Evolutionary conservation across 2,113 vertebrate species (phyloP), one percentile per base, ranked within the genome.

Genomic region (Microtus oregoni): DNA sequence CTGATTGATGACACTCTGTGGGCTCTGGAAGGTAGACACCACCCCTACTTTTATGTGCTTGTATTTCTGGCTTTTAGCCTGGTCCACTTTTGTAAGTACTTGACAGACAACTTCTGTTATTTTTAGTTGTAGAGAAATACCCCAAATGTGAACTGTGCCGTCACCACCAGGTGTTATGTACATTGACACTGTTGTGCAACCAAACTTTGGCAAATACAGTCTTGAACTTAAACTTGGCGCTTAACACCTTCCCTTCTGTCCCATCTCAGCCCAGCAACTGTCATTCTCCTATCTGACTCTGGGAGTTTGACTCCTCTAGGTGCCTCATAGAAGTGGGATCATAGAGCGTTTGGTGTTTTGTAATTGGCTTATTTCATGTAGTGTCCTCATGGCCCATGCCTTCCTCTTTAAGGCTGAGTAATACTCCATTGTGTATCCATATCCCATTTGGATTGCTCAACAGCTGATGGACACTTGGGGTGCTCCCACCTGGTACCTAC

Each of bases 111-210:
- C 35, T 28, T 82, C 38, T 70, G 28, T 94, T 77, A 55, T 85
- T 95, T 89, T 86, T 26, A 85, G 41, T 22, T 75, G 38, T 88
- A 77, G 44, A 85, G 92, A 92, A 89, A 79, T 44, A 68, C 28
- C 91, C 38, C 13, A 38, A 41, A 78, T 15, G 11, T 58, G 72
- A 65, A 88, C 8, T 72, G 63, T 76, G 68, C 50, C 28, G 12
- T 82, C n/a, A 47, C 30, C 26, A 67, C 41, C 20, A 9, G 47
- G 47, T 89, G 72, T 72, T 77, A 35, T 52, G 70, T n/a, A 24
- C 7, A 70, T 89, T 68, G n/a, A 41, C 63, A 22, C 44, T 61
- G 35, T 76, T 65, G 7, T 75, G 3, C 61, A 79, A 14, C 17
- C 38, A 75, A 13, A 89, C 19, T 61, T 89, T 61, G 87, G 70